Base-by-base conservation (phyloP, 2,888 invertebrate genomes). In the Brachylomia viminalis region DNA sequence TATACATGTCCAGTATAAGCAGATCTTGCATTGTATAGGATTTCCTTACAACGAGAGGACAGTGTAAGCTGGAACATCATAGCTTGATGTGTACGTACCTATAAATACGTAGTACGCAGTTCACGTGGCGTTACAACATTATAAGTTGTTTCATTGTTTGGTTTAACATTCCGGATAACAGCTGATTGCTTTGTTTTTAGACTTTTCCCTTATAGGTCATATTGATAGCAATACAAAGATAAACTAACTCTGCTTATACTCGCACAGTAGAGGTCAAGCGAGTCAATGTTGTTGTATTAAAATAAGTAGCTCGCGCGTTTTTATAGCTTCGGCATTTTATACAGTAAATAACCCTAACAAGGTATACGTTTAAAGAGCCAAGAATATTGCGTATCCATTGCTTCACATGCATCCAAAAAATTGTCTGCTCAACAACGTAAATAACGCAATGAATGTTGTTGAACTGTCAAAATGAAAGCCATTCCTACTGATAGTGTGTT, bases 141-240 rank as follows among this genome's bases (percentile, higher is more conserved):
- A n/a, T n/a, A n/a, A n/a, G 68, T 64, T 17, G 45, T 49, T 45
- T 64, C 59, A 74, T 76, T 84, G 71, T 77, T 77, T 64, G 64
- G 66, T 61, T 38, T 11, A 42, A 68, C 42, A 52, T 27, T 52
- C 56, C 62, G 54, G 58, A 47, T 77, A 70, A 75, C 67, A 72
- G 61, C 52, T 70, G 66, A 70, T 82, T 74, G 47, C 73, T 58
- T 49, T 81, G 83, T 72, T 68, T 58, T 52, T 42, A 47, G 27
- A 52, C 11, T 72, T 67, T 77, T 83, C 54, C 69, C 80, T n/a
- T 62, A 64, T 65, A 72, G 75, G 78, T 79, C 70, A 66, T 33
- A 65, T 45, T 64, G 83, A 83, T 83, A 84, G 65, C 64, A 61
- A 20, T 56, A 47, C 58, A 67, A 72, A 52, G 65, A 80, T 73